Evolutionary conservation across 2,113 vertebrate genomes (phyloP).

Genomic region (Ammodytes marinus): DNA sequence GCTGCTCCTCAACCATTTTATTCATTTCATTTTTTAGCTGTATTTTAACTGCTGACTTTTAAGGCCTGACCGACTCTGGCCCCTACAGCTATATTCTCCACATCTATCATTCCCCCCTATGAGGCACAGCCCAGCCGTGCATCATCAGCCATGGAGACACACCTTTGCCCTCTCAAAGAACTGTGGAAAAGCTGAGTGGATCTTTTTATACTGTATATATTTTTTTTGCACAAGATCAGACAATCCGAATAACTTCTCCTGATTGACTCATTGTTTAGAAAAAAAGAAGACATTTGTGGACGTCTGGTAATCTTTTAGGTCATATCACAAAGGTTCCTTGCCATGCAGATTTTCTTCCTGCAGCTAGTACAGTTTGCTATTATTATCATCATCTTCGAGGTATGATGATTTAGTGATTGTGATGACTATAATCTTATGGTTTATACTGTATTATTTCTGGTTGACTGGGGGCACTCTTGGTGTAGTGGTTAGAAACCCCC

Average conservation of each 20-base stretch:
- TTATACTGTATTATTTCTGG: no score
- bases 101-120: constrained; percentile 46
- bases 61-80: constrained; percentile 26
- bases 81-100: constrained; percentile 2
- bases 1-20: background rate
- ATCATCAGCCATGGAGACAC: constrained; percentile 9
- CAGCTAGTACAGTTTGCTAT: background rate
- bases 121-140: constrained; percentile 27
- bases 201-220: constrained; percentile 16
- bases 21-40: constrained; percentile 17
- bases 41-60: constrained; percentile 44
- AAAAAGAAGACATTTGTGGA: constrained; percentile 1
- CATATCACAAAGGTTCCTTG: background rate
- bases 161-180: constrained; percentile 24
- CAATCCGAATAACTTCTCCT: constrained; percentile 7
- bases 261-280: background rate
- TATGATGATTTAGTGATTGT: background rate
- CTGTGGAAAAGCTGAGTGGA: constrained; percentile 51
- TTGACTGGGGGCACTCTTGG: no score
- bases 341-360: background rate
- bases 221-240: constrained; percentile 10
- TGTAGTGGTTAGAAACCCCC: no score
- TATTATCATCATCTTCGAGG: no score
- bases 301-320: background rate
- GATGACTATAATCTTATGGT: background rate